Conservation (phyloP, 2,797 vertebrate species). For the Sebastes nivosus region DNA sequence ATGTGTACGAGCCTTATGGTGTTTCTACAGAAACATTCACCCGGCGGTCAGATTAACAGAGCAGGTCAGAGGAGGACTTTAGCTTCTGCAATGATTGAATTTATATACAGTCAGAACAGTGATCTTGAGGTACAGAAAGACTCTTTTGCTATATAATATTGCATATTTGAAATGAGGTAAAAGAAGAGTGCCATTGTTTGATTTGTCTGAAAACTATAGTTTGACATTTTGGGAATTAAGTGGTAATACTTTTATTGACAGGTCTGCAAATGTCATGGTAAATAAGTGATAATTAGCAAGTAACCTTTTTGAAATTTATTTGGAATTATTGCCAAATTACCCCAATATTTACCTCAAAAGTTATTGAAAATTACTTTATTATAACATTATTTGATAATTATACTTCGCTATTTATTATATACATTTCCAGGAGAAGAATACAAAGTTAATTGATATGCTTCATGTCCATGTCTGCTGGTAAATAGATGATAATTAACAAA, state of each 20-base stretch:
- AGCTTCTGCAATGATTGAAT: slow-evolving; percentile 11
- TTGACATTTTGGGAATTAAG: background rate
- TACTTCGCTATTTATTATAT: rapidly evolving
- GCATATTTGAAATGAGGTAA: background rate
- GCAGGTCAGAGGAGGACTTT: slow-evolving; percentile 42
- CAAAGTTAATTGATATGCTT: no score
- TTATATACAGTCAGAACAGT: background rate
- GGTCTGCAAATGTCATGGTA: no score
- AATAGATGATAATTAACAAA: no score
- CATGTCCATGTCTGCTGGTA: no score
- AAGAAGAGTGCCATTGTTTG: background rate
- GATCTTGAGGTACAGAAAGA: background rate
- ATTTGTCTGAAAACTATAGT: background rate
- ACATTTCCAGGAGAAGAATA: no score
- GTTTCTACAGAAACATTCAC: slow-evolving; percentile 37
- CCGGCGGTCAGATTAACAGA: slow-evolving; percentile 45
- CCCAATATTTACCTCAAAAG: no score
- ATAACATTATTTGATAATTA: no score
- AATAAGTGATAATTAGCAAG: no score
- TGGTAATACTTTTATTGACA: no score
- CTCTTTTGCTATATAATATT: background rate
- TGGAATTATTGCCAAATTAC: no score
- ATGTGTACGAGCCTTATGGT: slow-evolving; percentile 27
- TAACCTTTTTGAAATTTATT: no score
- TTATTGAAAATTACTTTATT: no score